Evolutionary conservation across 1,140 invertebrate genomes (phyloP).

Genomic region (Solenopsis invicta): DNA sequence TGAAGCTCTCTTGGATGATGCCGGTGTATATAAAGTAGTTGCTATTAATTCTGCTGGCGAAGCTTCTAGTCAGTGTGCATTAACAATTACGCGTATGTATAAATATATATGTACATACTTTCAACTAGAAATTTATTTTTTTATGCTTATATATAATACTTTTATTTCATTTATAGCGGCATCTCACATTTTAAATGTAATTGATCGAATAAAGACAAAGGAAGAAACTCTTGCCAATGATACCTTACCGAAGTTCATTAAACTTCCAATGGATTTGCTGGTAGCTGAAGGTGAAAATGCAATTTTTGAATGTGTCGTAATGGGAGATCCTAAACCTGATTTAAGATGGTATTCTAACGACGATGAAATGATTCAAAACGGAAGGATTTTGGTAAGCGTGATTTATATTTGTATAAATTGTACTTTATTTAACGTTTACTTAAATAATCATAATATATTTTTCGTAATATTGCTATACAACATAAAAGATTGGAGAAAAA

Average conservation of each 20-base stretch:
- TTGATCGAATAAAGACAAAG: neutral
- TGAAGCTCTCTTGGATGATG: conserved; percentile 92
- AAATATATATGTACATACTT: neutral
- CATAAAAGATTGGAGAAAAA: conserved; percentile 84
- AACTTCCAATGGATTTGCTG: conserved; percentile 90
- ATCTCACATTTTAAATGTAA: conserved; percentile 4
- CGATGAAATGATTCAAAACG: conserved; percentile 87
- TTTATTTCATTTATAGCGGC: conserved; percentile 50
- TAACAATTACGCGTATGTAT: conserved; percentile 87
- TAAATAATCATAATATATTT: neutral
- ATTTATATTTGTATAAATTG: neutral
- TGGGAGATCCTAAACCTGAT: conserved; percentile 91
- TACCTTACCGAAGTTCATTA: conserved; percentile 90
- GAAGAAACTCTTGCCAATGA: conserved; percentile 71
- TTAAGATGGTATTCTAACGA: conserved; percentile 93
- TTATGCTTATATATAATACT: neutral
- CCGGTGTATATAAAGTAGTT: conserved; percentile 93
- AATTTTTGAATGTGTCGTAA: conserved; percentile 91
- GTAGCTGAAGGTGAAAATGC: conserved; percentile 91
- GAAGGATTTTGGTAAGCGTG: conserved; percentile 86
- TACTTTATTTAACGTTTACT: neutral
- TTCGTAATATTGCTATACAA: conserved; percentile 45
- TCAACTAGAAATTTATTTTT: neutral
- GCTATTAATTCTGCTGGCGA: conserved; percentile 94
- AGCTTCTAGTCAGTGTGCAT: conserved; percentile 91